Base-by-base conservation (phyloP, 1,140 invertebrate species). In the Samia ricini region DNA sequence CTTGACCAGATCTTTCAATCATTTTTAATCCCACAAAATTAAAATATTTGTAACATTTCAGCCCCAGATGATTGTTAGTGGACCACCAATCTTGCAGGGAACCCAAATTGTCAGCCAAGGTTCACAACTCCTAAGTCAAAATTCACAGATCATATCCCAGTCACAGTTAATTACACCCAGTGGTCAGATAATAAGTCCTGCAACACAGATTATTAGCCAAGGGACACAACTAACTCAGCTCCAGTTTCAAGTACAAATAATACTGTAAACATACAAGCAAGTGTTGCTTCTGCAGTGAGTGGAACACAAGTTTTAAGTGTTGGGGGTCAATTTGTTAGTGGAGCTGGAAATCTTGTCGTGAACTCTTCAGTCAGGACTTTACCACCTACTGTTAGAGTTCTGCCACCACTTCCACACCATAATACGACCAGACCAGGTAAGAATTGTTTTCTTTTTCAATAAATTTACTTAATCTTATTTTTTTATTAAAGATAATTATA, bases 141-240 rank as follows among this genome's bases (percentile, higher is more conserved):
- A 74, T 21, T 72, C 81, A 19, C 83, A 88, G 61, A 87, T 89
- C 48, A 79, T 90, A 58, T 77, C 81, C 19, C 81, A 82, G 58
- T 77, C 86, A 15, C 85, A 88, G 57, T 60, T 89, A 22, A 78
- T 90, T 36, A 72, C 66, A 21, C 69, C 82, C 4, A 81, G 82
- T 66, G 82, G 85, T 4, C 85, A 86, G 60, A 74, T 89, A 54
- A 61, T 89, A 51, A 89, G 85, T 69, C 85, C 84, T 19, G 81
- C 72, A 15, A 90, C 87, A 24, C 87, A 89, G 60, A 89, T 89
- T 22, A 89, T 89, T 49, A 90, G 85, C 64, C 88, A 90, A 68
- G 88, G 88, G 10, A 84, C 81, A 10, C 88, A 52, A 12, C 8
- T 52, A 52, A 6, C 36, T 22, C 20, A 15, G 51, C 20, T 6